Conservation (phyloP, 2,113 vertebrate genomes). For the Henicopernis longicauda region DNA sequence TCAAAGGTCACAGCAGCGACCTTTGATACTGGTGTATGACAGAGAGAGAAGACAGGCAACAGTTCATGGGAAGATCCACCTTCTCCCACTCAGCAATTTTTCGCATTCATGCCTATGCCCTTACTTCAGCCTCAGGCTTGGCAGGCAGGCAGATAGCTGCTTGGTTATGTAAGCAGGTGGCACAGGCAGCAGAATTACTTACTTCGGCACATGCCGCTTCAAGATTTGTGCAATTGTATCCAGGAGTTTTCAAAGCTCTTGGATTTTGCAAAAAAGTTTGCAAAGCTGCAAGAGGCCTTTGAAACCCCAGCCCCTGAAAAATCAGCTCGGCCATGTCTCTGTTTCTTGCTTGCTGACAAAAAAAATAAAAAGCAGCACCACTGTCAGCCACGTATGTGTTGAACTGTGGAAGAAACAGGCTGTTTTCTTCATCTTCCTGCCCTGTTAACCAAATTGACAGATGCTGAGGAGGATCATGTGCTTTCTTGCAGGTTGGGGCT, state of each 20-base stretch:
- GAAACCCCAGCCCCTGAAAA: background rate
- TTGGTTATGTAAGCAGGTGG: background rate
- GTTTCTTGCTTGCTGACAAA: background rate
- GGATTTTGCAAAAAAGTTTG: background rate
- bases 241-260: background rate
- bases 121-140: background rate
- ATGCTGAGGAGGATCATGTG: background rate
- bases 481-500: background rate
- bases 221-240: background rate
- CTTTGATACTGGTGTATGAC: background rate
- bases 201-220: background rate
- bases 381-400: fast-evolving
- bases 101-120: background rate
- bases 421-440: background rate
- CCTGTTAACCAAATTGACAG: background rate
- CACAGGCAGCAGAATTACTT: background rate
- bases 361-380: background rate
- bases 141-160: background rate
- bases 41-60: background rate
- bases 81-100: background rate
- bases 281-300: background rate
- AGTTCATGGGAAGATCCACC: background rate
- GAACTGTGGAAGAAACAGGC: background rate
- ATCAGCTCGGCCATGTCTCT: background rate
- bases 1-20: background rate